Percentiles rank a stretch among this genome's conserved stretches.
phyloP scores from a whole-genome alignment of 2,888 invertebrate species.

The Caenorhabditis parvicauda region DNA sequence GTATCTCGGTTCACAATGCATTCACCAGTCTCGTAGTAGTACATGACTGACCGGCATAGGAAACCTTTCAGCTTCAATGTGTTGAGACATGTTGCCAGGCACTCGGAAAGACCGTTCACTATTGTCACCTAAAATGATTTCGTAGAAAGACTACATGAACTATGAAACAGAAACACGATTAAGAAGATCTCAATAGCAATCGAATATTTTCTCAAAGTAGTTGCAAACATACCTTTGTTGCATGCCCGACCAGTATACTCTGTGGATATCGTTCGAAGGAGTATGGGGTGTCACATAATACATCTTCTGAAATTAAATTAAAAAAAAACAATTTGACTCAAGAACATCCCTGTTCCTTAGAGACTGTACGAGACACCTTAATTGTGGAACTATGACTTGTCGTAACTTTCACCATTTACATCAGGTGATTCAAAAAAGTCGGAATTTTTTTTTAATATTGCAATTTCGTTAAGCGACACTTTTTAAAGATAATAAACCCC shows the following conservation, averaged over 20 bases:
- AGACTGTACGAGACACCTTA: too few species aligned
- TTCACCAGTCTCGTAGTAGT: slow-evolving; percentile 60
- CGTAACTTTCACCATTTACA: too few species aligned
- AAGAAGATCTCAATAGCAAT: not conserved
- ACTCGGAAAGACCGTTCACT: slow-evolving; percentile 50
- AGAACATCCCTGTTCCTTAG: too few species aligned
- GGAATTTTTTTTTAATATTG: too few species aligned
- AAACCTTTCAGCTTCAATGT: slow-evolving; percentile 25
- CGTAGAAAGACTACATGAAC: not conserved
- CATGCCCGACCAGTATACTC: slow-evolving; percentile 51
- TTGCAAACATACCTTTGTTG: slow-evolving; percentile 40
- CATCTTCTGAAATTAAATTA: slow-evolving; percentile 28
- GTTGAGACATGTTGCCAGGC: slow-evolving; percentile 53
- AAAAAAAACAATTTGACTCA: not conserved
- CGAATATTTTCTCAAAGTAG: too few species aligned
- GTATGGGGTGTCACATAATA: slow-evolving; percentile 48
- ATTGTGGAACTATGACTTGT: not conserved
- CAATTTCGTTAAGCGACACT: not conserved
- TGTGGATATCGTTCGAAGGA: slow-evolving; percentile 60
- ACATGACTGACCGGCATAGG: slow-evolving; percentile 50
- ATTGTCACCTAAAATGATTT: slow-evolving; percentile 7
- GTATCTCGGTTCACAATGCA: slow-evolving; percentile 57
- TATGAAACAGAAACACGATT: not conserved
- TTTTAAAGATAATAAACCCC: not conserved
- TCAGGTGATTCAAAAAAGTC: too few species aligned